A percentile compares a stretch with the other conserved stretches of the same genome.
phyloP scores from a whole-genome alignment of 2,888 invertebrate species.

The Acheta domesticus region DNA sequence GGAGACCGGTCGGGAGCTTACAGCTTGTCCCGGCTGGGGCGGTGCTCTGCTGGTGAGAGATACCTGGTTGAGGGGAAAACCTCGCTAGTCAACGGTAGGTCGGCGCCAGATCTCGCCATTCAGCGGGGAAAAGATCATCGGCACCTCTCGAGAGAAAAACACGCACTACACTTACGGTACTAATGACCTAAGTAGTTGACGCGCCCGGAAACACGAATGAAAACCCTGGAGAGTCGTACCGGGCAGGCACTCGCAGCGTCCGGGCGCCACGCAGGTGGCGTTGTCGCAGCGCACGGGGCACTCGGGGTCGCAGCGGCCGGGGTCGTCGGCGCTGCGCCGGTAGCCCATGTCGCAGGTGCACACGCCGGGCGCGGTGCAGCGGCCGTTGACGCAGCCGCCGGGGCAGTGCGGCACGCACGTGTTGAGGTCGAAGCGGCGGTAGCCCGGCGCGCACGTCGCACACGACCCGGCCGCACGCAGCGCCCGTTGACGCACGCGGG shows the following conservation, averaged over 20 bases:
- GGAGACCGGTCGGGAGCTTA: no score
- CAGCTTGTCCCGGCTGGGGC: no score
- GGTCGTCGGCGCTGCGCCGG: constrained; percentile 18
- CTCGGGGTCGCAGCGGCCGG: constrained; percentile 20
- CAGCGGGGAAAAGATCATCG: no score
- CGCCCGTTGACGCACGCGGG: constrained; percentile 29
- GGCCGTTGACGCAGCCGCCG: constrained; percentile 47
- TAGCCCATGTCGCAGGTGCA: constrained; percentile 47
- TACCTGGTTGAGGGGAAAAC: no score
- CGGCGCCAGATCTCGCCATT: no score
- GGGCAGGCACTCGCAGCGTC: constrained; percentile 28
- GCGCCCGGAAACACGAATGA: no score
- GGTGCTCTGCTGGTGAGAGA: no score
- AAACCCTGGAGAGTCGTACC: no score
- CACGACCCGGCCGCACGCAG: constrained; percentile 34
- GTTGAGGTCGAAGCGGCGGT: constrained; percentile 25
- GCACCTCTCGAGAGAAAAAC: no score
- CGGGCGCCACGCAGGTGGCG: constrained; percentile 30
- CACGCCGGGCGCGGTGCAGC: constrained; percentile 47
- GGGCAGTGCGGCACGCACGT: constrained; percentile 39
- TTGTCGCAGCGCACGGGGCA: constrained; percentile 25
- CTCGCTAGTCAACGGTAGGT: no score
- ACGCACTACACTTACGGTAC: no score
- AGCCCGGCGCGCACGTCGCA: constrained; percentile 40
- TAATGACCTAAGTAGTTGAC: no score